Conservation (phyloP, 1,140 invertebrate species). For the Halesus radiatus region DNA sequence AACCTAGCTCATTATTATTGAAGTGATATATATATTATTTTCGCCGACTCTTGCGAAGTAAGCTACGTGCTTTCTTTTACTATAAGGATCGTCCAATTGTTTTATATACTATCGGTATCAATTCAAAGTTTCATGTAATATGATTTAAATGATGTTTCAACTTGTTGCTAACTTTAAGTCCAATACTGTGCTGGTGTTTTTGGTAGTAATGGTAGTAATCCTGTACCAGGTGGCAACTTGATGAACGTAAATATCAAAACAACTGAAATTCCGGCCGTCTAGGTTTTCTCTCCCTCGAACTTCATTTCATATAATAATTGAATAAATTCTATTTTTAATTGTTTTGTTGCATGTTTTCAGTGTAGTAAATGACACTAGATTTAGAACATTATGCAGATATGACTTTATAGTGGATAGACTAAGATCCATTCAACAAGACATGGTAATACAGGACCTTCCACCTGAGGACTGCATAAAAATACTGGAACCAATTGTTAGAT, state of each 20-base stretch:
- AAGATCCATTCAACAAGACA: constrained; percentile 52
- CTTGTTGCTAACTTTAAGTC: too few relatives aligned
- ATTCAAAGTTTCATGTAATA: too few relatives aligned
- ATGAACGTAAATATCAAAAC: too few relatives aligned
- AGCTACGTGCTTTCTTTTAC: neutral
- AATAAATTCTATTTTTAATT: neutral
- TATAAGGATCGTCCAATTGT: neutral
- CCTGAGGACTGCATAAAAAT: constrained; percentile 46
- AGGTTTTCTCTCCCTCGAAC: neutral
- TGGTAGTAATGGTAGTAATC: too few relatives aligned
- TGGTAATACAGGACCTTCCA: constrained; percentile 42
- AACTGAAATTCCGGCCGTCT: too few relatives aligned
- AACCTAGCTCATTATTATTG: neutral
- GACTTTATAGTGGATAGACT: constrained; percentile 50
- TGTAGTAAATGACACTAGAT: constrained; percentile 41
- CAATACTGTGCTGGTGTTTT: too few relatives aligned
- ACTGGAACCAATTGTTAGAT: constrained; percentile 52
- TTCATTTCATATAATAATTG: neutral
- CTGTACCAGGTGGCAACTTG: too few relatives aligned
- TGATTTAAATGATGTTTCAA: too few relatives aligned
- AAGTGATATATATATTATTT: neutral
- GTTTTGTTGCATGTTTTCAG: constrained; percentile 36
- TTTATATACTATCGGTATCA: too few relatives aligned
- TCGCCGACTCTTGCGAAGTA: neutral
- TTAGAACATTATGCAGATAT: constrained; percentile 36